These are phyloP conservation scores for Phortica magna DNA, from an alignment of 2,888 invertebrate genomes.

Conservation along the genomic window DNA sequence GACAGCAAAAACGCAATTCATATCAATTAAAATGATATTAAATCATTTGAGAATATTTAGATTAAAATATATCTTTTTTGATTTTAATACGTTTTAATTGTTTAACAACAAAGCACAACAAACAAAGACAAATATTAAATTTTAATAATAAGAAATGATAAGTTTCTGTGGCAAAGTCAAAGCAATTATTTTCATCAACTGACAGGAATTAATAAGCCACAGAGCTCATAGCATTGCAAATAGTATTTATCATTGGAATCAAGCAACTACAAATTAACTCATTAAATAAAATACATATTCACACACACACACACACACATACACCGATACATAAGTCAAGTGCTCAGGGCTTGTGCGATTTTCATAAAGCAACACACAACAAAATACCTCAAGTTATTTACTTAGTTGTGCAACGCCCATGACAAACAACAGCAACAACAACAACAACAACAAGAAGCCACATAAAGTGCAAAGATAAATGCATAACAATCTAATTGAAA, in stretches of 20 bases:
- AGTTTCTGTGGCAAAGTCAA: too few relatives aligned
- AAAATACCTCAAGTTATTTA: constrained; percentile 15
- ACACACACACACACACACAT: neutral
- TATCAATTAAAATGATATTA: too few relatives aligned
- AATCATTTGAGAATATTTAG: too few relatives aligned
- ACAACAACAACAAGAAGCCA: neutral
- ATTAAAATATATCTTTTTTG: too few relatives aligned
- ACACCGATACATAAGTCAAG: neutral
- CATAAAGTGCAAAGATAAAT: constrained; percentile 17
- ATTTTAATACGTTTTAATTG: too few relatives aligned
- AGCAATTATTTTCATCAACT: too few relatives aligned
- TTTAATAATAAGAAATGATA: too few relatives aligned
- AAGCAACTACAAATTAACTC: neutral
- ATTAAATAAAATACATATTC: neutral
- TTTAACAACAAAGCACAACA: too few relatives aligned
- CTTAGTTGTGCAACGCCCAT: neutral
- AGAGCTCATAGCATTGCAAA: neutral
- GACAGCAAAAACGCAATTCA: too few relatives aligned
- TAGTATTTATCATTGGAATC: neutral
- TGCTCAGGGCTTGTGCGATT: neutral
- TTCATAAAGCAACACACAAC: neutral
- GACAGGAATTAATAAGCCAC: neutral
- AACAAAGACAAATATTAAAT: too few relatives aligned
- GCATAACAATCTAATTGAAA: constrained; percentile 31
- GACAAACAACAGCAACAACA: neutral